Conservation (phyloP, 1,140 invertebrate genomes). For the Megalopta genalis region DNA sequence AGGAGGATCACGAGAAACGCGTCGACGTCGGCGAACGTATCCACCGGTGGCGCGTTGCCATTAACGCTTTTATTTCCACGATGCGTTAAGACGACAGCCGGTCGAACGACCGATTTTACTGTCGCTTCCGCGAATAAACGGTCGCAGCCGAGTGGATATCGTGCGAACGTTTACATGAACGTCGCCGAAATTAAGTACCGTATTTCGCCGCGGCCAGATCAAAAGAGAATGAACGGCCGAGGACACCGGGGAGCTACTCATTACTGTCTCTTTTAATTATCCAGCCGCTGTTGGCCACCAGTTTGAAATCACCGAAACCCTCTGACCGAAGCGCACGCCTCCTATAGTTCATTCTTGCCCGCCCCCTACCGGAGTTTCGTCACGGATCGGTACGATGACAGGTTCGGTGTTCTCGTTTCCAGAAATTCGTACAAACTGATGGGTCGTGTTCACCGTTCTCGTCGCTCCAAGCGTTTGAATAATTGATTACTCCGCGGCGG, state of each 20-base stretch:
- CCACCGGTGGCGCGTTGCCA: slow-evolving; percentile 67
- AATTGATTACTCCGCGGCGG: too few species aligned
- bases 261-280: slow-evolving; percentile 4
- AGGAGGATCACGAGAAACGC: slow-evolving; percentile 39
- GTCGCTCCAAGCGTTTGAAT: too few species aligned
- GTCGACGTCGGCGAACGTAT: slow-evolving; percentile 58
- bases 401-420: too few species aligned
- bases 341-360: too few species aligned
- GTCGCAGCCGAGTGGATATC: slow-evolving; percentile 52
- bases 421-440: too few species aligned
- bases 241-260: not conserved
- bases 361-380: too few species aligned
- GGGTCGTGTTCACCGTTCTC: too few species aligned
- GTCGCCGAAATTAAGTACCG: slow-evolving; percentile 17
- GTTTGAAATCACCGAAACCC: not conserved
- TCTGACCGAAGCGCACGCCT: too few species aligned
- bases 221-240: not conserved
- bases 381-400: too few species aligned
- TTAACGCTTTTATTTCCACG: slow-evolving; percentile 74
- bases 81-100: slow-evolving; percentile 62
- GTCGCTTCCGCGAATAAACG: slow-evolving; percentile 66
- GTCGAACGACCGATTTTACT: slow-evolving; percentile 72
- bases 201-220: not conserved
- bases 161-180: slow-evolving; percentile 32
- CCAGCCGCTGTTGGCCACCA: not conserved